Evolutionary conservation across 2,797 vertebrate species (phyloP), one percentile per base, ranked within the genome.

Genomic region (Catharus ustulatus): DNA sequence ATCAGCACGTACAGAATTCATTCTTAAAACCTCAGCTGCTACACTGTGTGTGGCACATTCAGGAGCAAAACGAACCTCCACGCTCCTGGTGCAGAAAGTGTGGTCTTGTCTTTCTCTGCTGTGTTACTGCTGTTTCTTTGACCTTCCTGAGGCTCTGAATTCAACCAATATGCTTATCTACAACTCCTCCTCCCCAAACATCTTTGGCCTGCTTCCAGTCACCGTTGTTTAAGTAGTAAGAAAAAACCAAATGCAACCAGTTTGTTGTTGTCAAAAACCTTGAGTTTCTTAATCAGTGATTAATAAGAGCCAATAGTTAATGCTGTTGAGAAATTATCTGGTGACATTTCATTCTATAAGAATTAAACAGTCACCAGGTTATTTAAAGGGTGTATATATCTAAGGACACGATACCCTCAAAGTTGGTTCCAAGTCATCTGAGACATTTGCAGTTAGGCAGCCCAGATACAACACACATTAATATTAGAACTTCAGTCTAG

Each of bases 311-410:
- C 48, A 91, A 24, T 22, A 23, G 66, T 90, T 88, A 88, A 49
- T 34, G 24, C 52, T 87, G 48, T 26, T 46, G 27, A 42, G 63
- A 94, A 91, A 23, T 76, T 78, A 90, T 82, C 76, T 79, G 29
- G 55, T 86, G 40, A 71, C 45, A 93, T 86, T 84, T 79, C 83
- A 93, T 71, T 63, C 55, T 66, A 27, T 82, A 92, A 76, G 76
- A 76, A 63, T 67, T 76, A 48, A 64, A 66, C 16, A 54, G 59
- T 21, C 46, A 73, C 40, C 55, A 94, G 75, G 87, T 94, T 97
- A 95, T 94, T 96, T 97, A 96, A 88, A 88, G 95, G 10, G 10
- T 80, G 12, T 80, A 42, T 90, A 91, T 90, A 89, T 63, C 85
- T 73, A 86, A 88, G 62, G 59, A 57, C 67, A 94, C 19, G 17